Conservation (phyloP, 2,797 vertebrate genomes). For the Halcyon badia region DNA sequence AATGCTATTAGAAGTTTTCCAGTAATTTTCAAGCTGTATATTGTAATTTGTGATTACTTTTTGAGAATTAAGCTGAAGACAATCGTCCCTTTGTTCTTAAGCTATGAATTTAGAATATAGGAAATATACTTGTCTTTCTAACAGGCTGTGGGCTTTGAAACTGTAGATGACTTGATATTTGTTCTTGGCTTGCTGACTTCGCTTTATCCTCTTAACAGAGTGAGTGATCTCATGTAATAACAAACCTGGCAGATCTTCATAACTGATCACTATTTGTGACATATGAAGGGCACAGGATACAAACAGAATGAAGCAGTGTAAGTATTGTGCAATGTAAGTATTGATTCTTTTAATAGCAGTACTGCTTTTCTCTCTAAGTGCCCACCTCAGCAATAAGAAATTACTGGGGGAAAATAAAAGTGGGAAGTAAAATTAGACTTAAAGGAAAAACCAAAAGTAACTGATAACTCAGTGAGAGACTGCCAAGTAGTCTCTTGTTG, state of each 20-base stretch:
- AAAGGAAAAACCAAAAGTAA: background rate
- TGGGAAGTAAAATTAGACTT: slow-evolving; percentile 31
- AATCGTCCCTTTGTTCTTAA: background rate
- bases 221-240: slow-evolving; percentile 54
- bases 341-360: slow-evolving; percentile 58
- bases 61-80: background rate
- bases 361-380: slow-evolving; percentile 34
- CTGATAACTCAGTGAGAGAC: background rate
- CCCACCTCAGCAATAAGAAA: slow-evolving; percentile 61
- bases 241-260: slow-evolving; percentile 57
- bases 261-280: slow-evolving; percentile 44
- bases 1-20: background rate
- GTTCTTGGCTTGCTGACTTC: slow-evolving; percentile 59
- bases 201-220: slow-evolving; percentile 57
- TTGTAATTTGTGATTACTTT: background rate
- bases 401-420: slow-evolving; percentile 12
- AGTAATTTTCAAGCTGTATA: background rate
- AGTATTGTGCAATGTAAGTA: slow-evolving; percentile 38
- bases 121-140: background rate
- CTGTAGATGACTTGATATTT: background rate
- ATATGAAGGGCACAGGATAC: slow-evolving; percentile 51
- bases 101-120: background rate
- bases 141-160: background rate
- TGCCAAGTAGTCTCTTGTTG: background rate
- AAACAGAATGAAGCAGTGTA: slow-evolving; percentile 6